Base-by-base conservation (phyloP, 2,888 invertebrate species). In the Hecatera dysodea region DNA sequence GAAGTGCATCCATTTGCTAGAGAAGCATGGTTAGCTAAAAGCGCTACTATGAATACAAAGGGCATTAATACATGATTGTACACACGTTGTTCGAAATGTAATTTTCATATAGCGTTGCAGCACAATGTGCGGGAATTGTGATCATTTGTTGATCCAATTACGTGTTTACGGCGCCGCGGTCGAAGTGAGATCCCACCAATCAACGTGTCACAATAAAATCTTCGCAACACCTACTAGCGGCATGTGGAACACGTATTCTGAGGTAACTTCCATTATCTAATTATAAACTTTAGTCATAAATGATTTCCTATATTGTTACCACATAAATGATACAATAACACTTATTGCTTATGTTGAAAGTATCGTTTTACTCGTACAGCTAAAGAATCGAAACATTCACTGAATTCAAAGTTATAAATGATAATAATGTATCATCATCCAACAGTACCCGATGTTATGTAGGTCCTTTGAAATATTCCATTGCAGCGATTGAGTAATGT, bases 91-190 rank as follows among this genome's bases (percentile, higher is more conserved):
- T 67, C 52, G 22, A 63, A 66, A 82, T 52, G 69, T 78, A 68
- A 82, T 87, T 86, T 84, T 71, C 75, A 80, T 67, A 81, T 63
- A 11, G 27, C 75, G 81, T 86, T 82, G 67, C 84, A 75, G 71
- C 77, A 84, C 76, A 82, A 80, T 65, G 67, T 64, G 52, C 73
- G 53, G 74, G 74, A 83, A 85, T 89, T 87, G 87, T 88, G 89
- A 88, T 84, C 80, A 81, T 83, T 85, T 84, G 76, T 83, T 88
- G 84, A 85, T 88, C 86, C 86, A 89, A 90, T 91, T 91, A 91
- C 80, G 81, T 86, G 75, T 82, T 89, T 89, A 88, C 77, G 79
- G 70, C 84, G 87, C 84, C 84, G 80, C 73, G 72, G 46, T 57
- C 75, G 22, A 17, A 67, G 62, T 39, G 55, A 72, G 64, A 73